Conservation (phyloP, 2,888 invertebrate genomes). For the Drosophila nigricruria region DNA sequence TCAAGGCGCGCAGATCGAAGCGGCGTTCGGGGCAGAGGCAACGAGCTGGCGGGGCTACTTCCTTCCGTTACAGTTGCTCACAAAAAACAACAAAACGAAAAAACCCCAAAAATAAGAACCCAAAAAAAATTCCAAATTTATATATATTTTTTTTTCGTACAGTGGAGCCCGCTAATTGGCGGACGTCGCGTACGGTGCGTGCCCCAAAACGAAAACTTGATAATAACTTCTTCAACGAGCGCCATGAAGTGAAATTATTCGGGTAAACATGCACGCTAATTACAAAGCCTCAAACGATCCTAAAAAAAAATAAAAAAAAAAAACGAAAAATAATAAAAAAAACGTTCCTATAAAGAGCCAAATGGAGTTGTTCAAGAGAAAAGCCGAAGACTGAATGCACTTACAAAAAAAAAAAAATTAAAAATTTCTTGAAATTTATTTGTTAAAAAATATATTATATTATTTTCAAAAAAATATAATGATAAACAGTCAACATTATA, state of each 20-base stretch:
- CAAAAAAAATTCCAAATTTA: conserved; percentile 11
- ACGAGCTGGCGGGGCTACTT: conserved; percentile 55
- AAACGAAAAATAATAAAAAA: conserved; percentile 4
- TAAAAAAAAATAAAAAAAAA: conserved; percentile 21
- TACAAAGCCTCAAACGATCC: conserved; percentile 76
- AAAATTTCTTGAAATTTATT: not conserved
- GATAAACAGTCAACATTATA: no score
- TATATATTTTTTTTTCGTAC: conserved; percentile 43
- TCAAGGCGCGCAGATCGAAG: not conserved
- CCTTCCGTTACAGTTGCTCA: conserved; percentile 74
- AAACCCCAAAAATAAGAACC: conserved; percentile 1
- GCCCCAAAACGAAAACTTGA: conserved; percentile 60
- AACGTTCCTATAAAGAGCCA: not conserved
- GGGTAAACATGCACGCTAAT: conserved; percentile 80
- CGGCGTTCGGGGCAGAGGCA: not conserved
- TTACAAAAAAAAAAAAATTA: not conserved
- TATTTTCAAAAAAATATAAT: no score
- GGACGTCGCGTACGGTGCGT: conserved; percentile 72
- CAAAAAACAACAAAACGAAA: conserved; percentile 15
- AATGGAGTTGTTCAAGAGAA: not conserved
- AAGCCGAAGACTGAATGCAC: not conserved
- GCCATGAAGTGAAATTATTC: conserved; percentile 81
- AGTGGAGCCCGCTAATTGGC: conserved; percentile 76
- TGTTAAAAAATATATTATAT: not conserved
- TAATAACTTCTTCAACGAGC: conserved; percentile 80